Conservation (phyloP, 2,113 vertebrate genomes). For the Sinosuthora webbiana region DNA sequence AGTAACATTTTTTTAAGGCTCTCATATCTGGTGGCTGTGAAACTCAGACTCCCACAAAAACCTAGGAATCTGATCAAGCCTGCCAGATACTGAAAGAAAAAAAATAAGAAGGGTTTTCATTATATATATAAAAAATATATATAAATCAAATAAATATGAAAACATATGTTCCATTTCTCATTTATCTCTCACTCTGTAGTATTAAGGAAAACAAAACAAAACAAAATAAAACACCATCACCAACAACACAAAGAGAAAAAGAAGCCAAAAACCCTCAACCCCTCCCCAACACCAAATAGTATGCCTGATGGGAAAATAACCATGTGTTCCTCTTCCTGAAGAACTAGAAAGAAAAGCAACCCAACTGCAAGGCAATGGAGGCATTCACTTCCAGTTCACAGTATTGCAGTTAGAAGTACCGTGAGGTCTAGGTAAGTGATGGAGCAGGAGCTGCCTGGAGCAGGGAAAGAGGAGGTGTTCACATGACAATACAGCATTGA, state of each 20-base stretch:
- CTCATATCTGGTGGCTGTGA: constrained; percentile 55
- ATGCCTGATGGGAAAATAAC: constrained; percentile 44
- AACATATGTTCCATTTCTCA: constrained; percentile 42
- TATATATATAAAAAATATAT: constrained; percentile 36
- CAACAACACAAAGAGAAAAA: background rate
- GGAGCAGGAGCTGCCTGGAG: constrained; percentile 74
- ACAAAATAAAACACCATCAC: background rate
- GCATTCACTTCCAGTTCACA: constrained; percentile 81
- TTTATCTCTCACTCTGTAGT: constrained; percentile 39
- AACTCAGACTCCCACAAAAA: constrained; percentile 62
- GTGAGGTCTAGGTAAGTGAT: constrained; percentile 79
- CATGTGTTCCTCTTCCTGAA: constrained; percentile 31
- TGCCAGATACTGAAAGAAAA: constrained; percentile 70
- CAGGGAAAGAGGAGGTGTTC: constrained; percentile 75
- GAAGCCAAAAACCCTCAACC: background rate
- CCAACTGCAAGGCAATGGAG: constrained; percentile 80
- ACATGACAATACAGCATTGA: constrained; percentile 99
- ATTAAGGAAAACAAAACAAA: background rate
- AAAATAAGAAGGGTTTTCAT: constrained; percentile 44
- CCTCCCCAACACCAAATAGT: background rate
- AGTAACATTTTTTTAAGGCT: constrained; percentile 65
- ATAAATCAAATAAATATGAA: constrained; percentile 63
- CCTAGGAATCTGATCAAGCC: constrained; percentile 63
- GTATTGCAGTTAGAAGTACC: constrained; percentile 91
- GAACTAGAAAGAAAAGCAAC: constrained; percentile 76